Base-by-base conservation (phyloP, 2,888 invertebrate species). In the Cryptops parisi region DNA sequence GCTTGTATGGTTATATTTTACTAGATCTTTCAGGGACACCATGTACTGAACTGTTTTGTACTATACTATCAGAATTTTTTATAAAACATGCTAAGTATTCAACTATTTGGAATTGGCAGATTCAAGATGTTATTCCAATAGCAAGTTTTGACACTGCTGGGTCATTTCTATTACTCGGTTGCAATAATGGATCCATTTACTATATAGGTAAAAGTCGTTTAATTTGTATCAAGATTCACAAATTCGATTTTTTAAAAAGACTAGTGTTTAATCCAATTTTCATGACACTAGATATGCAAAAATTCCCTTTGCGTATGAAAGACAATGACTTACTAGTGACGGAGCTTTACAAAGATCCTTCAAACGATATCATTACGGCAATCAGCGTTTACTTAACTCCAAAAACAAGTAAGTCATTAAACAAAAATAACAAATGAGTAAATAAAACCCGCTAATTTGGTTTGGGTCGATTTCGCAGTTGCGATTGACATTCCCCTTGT, bases 341-440 rank as follows among this genome's bases (percentile, higher is more conserved):
- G 2, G 94, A 97, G 70, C 72, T 97, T 25, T 97, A 96, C 67
- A 65, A 66, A 56, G 97, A 98, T 71, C 91, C 93, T 1, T 84
- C 86, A 59, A 83, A 84, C 62, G 97, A 97, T 69, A 86, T 89
- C 3, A 96, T 98, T 54, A 97, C 97, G 23, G 93, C 97, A 4
- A 90, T 98, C 65, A 94, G 94, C 26, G 96, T 97, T 1, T 98
- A 97, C 70, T 76, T 97, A 26, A 96, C 97, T n/a, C 96, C 96
- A 15, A 97, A 97, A 76, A 96, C 96, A 57, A 94, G 93, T 93
- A 76, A 81, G 84, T 5, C 26, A 27, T 12, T 47, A 12, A 5
- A 17, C n/a, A n/a, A n/a, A n/a, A n/a, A n/a, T n/a, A n/a, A n/a
- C n/a, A n/a, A n/a, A n/a, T n/a, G n/a, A n/a, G n/a, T n/a, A n/a